Evolutionary conservation across 2,113 vertebrate genomes (phyloP), one percentile per base, ranked within the genome.

Genomic region (Verasper variegatus): DNA sequence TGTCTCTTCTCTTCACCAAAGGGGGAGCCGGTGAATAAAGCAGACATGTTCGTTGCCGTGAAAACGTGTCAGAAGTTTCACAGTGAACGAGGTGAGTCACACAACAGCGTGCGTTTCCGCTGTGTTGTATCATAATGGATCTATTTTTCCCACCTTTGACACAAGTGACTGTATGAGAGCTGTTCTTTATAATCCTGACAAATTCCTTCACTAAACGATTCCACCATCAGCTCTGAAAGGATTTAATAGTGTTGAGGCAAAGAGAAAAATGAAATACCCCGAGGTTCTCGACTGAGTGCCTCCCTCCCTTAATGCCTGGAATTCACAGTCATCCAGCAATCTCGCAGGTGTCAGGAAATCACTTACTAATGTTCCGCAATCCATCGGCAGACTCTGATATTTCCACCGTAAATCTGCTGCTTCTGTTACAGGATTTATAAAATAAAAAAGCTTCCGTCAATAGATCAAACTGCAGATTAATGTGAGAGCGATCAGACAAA

Each of bases 41-140:
- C 96, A 68, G 94, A 97, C 80, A 77, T 99, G 74, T 98, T 98
- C 93, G 95, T 98, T 84, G 98, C 97, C 63, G 97, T 99, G 65
- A 99, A 99, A 95, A 99, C 98, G 0, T 99, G 98, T 87, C 93
- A 80, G 94, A 98, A 96, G 91, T 99, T 98, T 94, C 98, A 98
- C 81, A 86, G 81, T 72, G 97, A 98, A 67, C 93, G 97, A 97
- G 96, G 97, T 98, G 95, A 92, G 97, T 95, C 86, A n/a, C 67
- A 11, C 69, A 1, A 57, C 40, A 40, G 0, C 13, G 1, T 51
- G 18, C 27, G 47, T 68, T 7, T 59, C 21, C 63, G 60, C 52
- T 27, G n/a, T 60, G 71, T 58, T 79, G 65, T 64, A 35, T 31
- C 17, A 10, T 73, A 70, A 83, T 74, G 77, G 66, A 81, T 82